Base-by-base conservation (phyloP, 2,113 vertebrate species). In the Poicephalus gulielmi region DNA sequence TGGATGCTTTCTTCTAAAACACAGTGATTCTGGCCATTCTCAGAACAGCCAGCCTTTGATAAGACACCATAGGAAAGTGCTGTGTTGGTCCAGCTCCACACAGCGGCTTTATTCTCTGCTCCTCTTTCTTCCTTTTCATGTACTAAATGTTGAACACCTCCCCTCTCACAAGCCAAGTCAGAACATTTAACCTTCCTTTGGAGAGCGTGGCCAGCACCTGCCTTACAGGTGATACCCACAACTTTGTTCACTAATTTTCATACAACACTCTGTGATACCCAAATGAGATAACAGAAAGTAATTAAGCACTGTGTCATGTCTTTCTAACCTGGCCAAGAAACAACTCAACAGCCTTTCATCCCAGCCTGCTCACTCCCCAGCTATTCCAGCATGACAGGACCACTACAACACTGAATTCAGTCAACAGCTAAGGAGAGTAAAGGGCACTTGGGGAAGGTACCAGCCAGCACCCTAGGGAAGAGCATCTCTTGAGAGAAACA, bases 61-160 rank as follows among this genome's bases (percentile, higher is more conserved):
- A 23, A 79, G 59, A 50, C n/a, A 53, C 46, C 0, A 0, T 50
- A 43, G 37, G 11, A 1, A 90, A 63, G 69, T 13, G 33, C 46
- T 0, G 0, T 43, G 4, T 25, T 49, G 47, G 47, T 55, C 52
- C 57, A 83, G 70, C n/a, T 50, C 67, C 50, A 46, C 0, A 9
- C 24, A n/a, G 22, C 19, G 30, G 39, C 43, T 41, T 69, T 5
- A n/a, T 27, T 59, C 86, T 73, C 44, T 8, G 33, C 19, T 75
- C 44, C 44, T 73, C 46, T 39, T 78, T 64, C 74, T 55, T 73
- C 84, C 43, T 82, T 79, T n/a, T 31, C 25, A 49, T 7, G 10
- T 37, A 18, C 49, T 22, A 37, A 53, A 44, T 4, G 6, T 44
- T 31, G 70, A 57, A 90, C 43, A 55, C 43, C n/a, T 83, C 35